Evolutionary conservation across 2,888 invertebrate genomes (phyloP).

Genomic region (Oscheius myriophilus): DNA sequence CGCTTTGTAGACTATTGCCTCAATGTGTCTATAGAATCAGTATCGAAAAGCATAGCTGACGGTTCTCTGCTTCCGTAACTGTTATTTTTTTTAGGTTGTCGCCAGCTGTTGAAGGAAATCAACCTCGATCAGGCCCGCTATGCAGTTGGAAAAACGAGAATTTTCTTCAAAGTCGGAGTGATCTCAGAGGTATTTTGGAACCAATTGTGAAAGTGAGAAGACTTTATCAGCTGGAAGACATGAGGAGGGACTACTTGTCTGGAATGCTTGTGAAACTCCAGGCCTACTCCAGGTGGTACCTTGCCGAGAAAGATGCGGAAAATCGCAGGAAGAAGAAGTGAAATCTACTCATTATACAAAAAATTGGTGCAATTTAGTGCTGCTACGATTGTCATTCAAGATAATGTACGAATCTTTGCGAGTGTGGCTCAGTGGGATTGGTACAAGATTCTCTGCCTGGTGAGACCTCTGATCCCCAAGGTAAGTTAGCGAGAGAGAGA

Average conservation of each 20-base stretch:
- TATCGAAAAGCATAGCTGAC: background rate
- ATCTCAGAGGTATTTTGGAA: constrained; percentile 55
- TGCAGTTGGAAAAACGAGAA: constrained; percentile 62
- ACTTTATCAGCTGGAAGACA: constrained; percentile 40
- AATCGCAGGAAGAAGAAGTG: constrained; percentile 42
- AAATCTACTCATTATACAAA: background rate
- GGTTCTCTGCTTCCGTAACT: background rate
- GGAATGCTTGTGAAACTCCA: constrained; percentile 49
- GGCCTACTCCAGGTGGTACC: constrained; percentile 57
- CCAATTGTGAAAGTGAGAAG: constrained; percentile 1
- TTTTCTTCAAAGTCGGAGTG: constrained; percentile 67
- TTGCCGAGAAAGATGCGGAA: constrained; percentile 38
- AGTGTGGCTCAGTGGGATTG: constrained; percentile 61
- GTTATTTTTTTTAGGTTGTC: constrained; percentile 12
- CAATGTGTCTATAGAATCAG: background rate
- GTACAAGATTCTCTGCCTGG: constrained; percentile 54
- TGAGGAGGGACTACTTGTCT: constrained; percentile 40
- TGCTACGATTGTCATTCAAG: constrained; percentile 56
- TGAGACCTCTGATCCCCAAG: constrained; percentile 60
- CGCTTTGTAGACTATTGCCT: no score
- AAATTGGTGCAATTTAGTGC: constrained; percentile 9
- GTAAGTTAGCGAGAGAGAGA: background rate
- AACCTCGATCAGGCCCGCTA: constrained; percentile 45
- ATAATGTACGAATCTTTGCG: constrained; percentile 56
- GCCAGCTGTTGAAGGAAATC: constrained; percentile 12